phyloP scores from a whole-genome alignment of 1,140 invertebrate genomes.

The Saxidomus purpurata region DNA sequence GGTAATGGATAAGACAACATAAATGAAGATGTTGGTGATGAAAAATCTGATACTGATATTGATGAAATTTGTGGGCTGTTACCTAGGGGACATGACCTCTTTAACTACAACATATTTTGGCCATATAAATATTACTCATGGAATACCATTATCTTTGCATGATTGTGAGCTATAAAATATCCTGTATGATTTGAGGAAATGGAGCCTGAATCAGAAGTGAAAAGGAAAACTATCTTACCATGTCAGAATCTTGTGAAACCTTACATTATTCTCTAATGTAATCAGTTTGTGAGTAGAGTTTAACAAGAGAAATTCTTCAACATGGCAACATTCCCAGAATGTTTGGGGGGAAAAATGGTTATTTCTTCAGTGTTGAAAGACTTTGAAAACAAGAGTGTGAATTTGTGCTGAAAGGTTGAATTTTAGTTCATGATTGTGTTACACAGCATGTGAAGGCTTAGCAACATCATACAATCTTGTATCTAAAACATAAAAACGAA shows the following conservation, averaged over 20 bases:
- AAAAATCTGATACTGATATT: neutral
- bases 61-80: neutral
- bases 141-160: no score
- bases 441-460: no score
- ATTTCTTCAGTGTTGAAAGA: slow-evolving; percentile 2
- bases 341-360: neutral
- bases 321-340: slow-evolving; percentile 14
- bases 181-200: neutral
- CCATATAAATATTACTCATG: no score
- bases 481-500: no score
- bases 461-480: no score
- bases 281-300: neutral
- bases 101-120: no score
- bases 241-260: neutral
- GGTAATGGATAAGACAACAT: no score
- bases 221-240: neutral
- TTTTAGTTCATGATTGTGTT: neutral
- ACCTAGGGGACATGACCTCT: no score
- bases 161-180: no score
- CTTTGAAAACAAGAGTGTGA: neutral
- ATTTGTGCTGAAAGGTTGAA: neutral
- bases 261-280: neutral
- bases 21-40: no score
- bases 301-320: neutral
- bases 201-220: neutral